Conservation (phyloP, 1,140 invertebrate genomes). For the Chelonus insularis region DNA sequence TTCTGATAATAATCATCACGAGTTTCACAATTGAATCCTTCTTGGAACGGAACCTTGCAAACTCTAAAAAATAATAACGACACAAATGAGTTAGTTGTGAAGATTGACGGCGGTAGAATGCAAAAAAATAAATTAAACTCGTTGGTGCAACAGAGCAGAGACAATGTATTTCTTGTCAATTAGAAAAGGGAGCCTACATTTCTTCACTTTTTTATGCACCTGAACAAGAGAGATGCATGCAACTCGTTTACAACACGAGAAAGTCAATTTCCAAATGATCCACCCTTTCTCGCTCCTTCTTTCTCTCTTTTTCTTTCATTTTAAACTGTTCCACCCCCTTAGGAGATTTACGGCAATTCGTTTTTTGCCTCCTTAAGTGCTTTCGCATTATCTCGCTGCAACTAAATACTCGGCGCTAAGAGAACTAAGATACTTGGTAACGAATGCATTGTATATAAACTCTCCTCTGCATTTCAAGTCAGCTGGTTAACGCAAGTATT, state of each 20-base stretch:
- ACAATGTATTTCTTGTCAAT: constrained; percentile 46
- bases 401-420: constrained; percentile 37
- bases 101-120: constrained; percentile 29
- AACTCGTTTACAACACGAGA: constrained; percentile 55
- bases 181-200: constrained; percentile 26
- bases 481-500: constrained; percentile 27
- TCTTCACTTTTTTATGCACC: constrained; percentile 6
- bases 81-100: constrained; percentile 42
- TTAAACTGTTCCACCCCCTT: constrained; percentile 25
- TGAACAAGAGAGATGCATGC: constrained; percentile 27
- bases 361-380: constrained; percentile 42
- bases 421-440: constrained; percentile 10
- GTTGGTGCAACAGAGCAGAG: constrained; percentile 28
- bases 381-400: constrained; percentile 44
- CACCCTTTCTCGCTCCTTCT: constrained; percentile 26
- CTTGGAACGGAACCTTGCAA: neutral
- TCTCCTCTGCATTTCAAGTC: constrained; percentile 10
- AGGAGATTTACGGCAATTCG: constrained; percentile 42
- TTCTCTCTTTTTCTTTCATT: constrained; percentile 1
- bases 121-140: neutral
- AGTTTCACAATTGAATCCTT: constrained; percentile 15
- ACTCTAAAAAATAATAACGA: constrained; percentile 36
- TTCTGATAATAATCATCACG: constrained; percentile 10
- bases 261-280: constrained; percentile 55
- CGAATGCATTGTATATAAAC: constrained; percentile 10